These are phyloP conservation scores for Parotocinclus haroldoi DNA, from an alignment of 2,797 vertebrate species.

Conservation along the genomic window DNA sequence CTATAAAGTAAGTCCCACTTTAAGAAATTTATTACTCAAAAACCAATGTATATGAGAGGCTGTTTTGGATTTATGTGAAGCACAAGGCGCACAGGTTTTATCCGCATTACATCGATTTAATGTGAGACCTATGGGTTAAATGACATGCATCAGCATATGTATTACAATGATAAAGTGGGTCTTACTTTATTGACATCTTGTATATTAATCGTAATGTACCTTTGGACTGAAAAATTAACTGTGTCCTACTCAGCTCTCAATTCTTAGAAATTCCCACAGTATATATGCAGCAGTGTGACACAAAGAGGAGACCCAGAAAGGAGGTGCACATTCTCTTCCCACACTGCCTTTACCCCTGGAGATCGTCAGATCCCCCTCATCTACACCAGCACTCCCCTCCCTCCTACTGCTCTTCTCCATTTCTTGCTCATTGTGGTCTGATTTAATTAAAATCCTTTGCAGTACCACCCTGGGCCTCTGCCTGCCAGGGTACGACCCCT, in stretches of 20 bases:
- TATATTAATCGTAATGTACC: too few species aligned
- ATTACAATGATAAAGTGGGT: too few species aligned
- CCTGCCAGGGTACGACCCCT: constrained; percentile 81
- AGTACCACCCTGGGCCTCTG: constrained; percentile 69
- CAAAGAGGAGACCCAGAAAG: constrained; percentile 83
- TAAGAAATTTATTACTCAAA: too few species aligned
- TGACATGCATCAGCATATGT: too few species aligned
- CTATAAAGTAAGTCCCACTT: too few species aligned
- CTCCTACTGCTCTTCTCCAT: constrained; percentile 42
- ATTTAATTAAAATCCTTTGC: constrained; percentile 81
- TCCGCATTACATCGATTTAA: too few species aligned
- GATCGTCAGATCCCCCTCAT: constrained; percentile 67
- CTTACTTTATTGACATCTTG: too few species aligned
- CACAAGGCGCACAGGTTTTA: too few species aligned
- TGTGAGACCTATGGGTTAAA: too few species aligned
- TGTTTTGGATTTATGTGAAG: too few species aligned
- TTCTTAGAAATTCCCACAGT: constrained; percentile 85
- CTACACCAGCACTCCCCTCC: constrained; percentile 26
- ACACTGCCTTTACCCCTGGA: constrained; percentile 90
- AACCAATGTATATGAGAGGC: too few species aligned
- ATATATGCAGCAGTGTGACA: constrained; percentile 84
- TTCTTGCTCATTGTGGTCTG: constrained; percentile 65
- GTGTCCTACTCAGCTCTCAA: constrained; percentile 54
- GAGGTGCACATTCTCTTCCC: constrained; percentile 93
- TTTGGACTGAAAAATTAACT: too few species aligned